phyloP scores from a whole-genome alignment of 2,888 invertebrate species.

The Agrotis exclamationis region DNA sequence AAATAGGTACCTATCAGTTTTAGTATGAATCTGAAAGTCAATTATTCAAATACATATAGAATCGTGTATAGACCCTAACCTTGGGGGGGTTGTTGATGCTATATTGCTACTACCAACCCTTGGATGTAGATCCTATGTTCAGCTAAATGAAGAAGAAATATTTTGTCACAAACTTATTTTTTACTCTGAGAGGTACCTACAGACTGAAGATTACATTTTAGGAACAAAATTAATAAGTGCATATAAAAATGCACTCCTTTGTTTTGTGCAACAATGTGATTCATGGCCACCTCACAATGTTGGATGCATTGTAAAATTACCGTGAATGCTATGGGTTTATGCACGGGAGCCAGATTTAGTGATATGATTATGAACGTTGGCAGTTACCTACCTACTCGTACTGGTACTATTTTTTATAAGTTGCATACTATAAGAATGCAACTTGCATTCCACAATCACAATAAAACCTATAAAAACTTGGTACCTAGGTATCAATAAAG shows the following conservation, averaged over 20 bases:
- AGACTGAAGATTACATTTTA: too few species aligned
- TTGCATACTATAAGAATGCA: neutral
- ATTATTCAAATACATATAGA: too few species aligned
- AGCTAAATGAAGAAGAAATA: neutral
- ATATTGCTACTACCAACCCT: neutral
- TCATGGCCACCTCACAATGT: slow-evolving; percentile 30
- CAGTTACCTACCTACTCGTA: neutral
- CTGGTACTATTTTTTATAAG: too few species aligned
- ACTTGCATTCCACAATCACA: neutral
- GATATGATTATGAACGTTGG: slow-evolving; percentile 12
- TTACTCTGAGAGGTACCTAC: neutral
- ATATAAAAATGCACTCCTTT: neutral
- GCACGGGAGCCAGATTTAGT: slow-evolving; percentile 6
- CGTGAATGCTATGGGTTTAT: slow-evolving; percentile 18
- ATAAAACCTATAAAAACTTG: neutral
- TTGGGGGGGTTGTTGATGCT: neutral
- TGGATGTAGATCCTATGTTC: neutral
- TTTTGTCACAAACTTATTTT: neutral
- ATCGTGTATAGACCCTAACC: too few species aligned
- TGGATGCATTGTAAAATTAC: slow-evolving; percentile 20
- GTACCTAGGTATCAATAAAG: too few species aligned
- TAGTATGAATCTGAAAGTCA: too few species aligned
- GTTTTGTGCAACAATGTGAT: slow-evolving; percentile 30
- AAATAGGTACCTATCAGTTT: too few species aligned
- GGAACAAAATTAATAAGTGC: neutral